Base-by-base conservation (phyloP, 1,140 invertebrate genomes). In the Riptortus pedestris region DNA sequence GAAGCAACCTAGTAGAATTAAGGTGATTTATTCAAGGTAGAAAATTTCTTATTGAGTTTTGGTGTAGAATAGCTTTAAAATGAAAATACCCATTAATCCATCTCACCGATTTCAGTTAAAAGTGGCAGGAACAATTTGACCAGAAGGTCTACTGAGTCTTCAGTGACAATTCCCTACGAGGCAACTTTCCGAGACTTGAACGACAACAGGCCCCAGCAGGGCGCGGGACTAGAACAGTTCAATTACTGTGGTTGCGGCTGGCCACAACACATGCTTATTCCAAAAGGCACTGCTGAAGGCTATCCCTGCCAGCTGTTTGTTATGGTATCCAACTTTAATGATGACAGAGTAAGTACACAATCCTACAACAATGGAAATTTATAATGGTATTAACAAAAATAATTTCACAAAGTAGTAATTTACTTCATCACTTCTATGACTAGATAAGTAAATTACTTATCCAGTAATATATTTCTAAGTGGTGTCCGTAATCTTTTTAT, bases 191-290 rank as follows among this genome's bases (percentile, higher is more conserved):
- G 81, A 14, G 76, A 83, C 61, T 71, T 85, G 55, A 72, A 77
- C 18, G 52, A 62, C 26, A 73, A 74, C 62, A 72, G 73, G 62
- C 77, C 76, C 16, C 69, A 68, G 4, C 61, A 62, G 73, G 71
- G 73, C 65, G 12, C 43, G 0, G 57, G 28, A 0, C 31, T 62
- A 0, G 72, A 72, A 0, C 77, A 78, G 0, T 67, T 75, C 26
- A 87, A 89, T 72, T 88, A 86, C 78, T 91, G 90, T 73, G 88
- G 89, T 38, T 92, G 89, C 72, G 90, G 90, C 48, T 91, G 88
- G 88, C 90, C 90, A 1, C 82, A 91, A 58, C 87, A 93, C 71
- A 83, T 92, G 83, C 77, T 93, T 1, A 72, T 90, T 27, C 84
- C 89, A 0, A 87, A 84, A 73, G 90, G 90, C 24, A 82, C 74